These are phyloP conservation scores for Harpegnathos saltator DNA, from an alignment of 1,140 invertebrate species.

Conservation along the genomic window DNA sequence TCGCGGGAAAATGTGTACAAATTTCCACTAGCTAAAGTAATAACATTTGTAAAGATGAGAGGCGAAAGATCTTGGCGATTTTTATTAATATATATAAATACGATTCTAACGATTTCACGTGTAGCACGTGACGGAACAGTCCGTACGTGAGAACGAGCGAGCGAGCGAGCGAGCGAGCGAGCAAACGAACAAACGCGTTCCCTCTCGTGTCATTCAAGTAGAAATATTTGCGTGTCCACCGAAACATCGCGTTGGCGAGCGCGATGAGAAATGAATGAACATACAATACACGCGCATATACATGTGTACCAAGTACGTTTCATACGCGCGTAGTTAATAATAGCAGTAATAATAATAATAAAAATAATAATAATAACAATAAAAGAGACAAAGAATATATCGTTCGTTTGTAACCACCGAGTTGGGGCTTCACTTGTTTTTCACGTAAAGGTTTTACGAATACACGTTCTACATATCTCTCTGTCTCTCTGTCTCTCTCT, in stretches of 20 bases:
- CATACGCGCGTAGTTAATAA: neutral
- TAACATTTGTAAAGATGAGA: constrained; percentile 81
- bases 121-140: neutral
- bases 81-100: constrained; percentile 79
- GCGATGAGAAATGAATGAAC: constrained; percentile 14
- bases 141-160: too few species aligned
- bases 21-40: constrained; percentile 80
- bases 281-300: constrained; percentile 36
- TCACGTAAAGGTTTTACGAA: constrained; percentile 72
- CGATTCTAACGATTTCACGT: constrained; percentile 61
- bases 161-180: too few species aligned
- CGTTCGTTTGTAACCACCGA: constrained; percentile 54
- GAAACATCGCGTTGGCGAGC: constrained; percentile 10
- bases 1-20: constrained; percentile 82
- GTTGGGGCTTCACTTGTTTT: constrained; percentile 69
- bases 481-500: constrained; percentile 68
- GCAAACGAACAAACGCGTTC: constrained; percentile 10
- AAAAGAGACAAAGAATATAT: constrained; percentile 52
- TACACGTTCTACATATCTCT: constrained; percentile 79
- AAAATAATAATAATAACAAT: constrained; percentile 22
- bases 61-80: constrained; percentile 76
- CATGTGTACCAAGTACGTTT: constrained; percentile 49
- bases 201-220: constrained; percentile 37
- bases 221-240: constrained; percentile 19
- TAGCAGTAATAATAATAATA: constrained; percentile 9